phyloP scores from a whole-genome alignment of 2,888 invertebrate species.

The Oxytorus armatus region DNA sequence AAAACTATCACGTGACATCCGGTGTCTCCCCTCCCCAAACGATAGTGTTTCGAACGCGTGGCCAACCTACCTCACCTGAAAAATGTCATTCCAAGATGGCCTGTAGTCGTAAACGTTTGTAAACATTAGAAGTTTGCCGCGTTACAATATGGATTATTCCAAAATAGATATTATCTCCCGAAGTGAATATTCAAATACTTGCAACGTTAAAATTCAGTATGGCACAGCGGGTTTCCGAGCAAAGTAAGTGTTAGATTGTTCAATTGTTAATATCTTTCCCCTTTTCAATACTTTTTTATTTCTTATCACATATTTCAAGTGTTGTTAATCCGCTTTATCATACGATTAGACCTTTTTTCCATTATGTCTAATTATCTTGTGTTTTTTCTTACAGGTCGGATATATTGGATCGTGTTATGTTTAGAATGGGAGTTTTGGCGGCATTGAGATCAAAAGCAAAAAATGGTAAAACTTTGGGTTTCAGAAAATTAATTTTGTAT shows the following conservation, averaged over 20 bases:
- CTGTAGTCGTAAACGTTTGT: neutral
- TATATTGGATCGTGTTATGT: constrained; percentile 95
- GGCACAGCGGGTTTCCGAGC: constrained; percentile 95
- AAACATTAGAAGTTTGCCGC: neutral
- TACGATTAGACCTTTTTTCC: too few relatives aligned
- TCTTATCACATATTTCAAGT: constrained; percentile 40
- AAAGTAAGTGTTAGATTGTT: constrained; percentile 86
- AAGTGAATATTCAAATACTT: constrained; percentile 91
- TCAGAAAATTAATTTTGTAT: neutral
- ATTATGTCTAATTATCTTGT: too few relatives aligned
- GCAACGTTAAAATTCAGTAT: constrained; percentile 89
- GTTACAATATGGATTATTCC: constrained; percentile 68
- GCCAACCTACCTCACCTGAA: constrained; percentile 3
- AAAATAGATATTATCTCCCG: constrained; percentile 85
- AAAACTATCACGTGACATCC: too few relatives aligned
- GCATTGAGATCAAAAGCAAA: constrained; percentile 93
- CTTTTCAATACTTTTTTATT: neutral
- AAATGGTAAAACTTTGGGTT: constrained; percentile 87
- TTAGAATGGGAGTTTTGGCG: constrained; percentile 97
- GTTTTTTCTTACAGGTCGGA: constrained; percentile 89
- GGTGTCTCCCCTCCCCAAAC: neutral
- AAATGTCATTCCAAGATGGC: constrained; percentile 16
- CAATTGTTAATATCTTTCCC: neutral
- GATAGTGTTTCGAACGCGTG: constrained; percentile 15
- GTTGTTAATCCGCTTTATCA: too few relatives aligned